Evolutionary conservation across 2,113 vertebrate species (phyloP).

Genomic region (Micromys minutus): DNA sequence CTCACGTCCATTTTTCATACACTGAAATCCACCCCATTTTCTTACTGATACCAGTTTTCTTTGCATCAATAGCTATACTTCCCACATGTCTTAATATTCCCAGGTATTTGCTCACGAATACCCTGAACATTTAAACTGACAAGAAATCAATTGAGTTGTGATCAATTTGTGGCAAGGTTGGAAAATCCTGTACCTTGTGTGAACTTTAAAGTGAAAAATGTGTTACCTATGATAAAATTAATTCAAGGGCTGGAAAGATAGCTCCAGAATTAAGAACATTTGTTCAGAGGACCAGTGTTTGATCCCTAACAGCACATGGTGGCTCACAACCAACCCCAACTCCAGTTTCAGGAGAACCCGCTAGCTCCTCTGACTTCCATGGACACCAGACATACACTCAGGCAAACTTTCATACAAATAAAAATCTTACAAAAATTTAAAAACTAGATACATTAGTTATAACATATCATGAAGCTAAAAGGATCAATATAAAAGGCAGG

Average conservation of each 20-base stretch:
- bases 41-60: background rate
- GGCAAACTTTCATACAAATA: background rate
- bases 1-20: background rate
- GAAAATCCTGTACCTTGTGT: background rate
- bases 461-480: background rate
- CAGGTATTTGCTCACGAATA: background rate
- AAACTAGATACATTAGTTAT: background rate
- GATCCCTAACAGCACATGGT: background rate
- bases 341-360: background rate
- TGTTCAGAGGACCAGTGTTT: background rate
- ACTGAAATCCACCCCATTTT: background rate
- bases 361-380: background rate
- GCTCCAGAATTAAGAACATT: background rate
- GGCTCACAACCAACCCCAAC: background rate
- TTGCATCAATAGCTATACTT: background rate
- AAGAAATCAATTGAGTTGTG: background rate
- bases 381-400: background rate
- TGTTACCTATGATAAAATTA: background rate
- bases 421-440: background rate
- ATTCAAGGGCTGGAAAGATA: background rate
- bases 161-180: background rate
- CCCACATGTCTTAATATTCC: background rate
- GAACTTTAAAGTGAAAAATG: background rate
- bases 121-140: background rate
- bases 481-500: background rate